phyloP scores from a whole-genome alignment of 2,113 vertebrate genomes.

The Engystomops pustulosus region DNA sequence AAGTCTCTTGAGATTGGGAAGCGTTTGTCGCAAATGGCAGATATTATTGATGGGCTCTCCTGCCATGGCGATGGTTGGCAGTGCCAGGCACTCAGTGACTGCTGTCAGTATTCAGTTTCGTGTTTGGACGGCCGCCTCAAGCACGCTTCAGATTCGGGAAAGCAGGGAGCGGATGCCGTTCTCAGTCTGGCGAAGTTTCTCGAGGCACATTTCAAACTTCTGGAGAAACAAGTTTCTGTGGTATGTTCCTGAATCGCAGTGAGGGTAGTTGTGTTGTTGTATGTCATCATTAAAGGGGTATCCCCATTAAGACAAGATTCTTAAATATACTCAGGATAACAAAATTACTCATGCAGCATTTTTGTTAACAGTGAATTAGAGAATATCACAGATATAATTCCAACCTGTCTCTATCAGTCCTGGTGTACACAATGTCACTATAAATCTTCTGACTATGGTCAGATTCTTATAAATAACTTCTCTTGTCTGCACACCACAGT shows the following conservation, averaged over 20 bases:
- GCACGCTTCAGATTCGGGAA: neutral
- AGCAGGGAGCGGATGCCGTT: constrained; percentile 59
- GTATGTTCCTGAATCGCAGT: constrained; percentile 8
- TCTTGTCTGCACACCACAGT: too few relatives aligned
- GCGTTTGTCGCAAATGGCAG: constrained; percentile 1
- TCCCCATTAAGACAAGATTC: too few relatives aligned
- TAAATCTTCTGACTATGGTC: too few relatives aligned
- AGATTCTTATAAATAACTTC: too few relatives aligned
- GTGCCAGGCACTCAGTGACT: constrained; percentile 74
- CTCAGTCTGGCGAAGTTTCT: constrained; percentile 77
- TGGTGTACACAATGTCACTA: too few relatives aligned
- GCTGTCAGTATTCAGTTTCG: constrained; percentile 75
- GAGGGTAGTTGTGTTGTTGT: neutral
- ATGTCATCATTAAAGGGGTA: too few relatives aligned
- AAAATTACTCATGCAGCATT: too few relatives aligned
- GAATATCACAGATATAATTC: too few relatives aligned
- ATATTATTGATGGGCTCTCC: neutral
- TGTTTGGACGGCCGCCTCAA: constrained; percentile 63
- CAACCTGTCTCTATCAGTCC: too few relatives aligned
- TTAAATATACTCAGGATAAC: too few relatives aligned
- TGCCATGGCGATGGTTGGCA: constrained; percentile 55
- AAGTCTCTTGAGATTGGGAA: constrained; percentile 38
- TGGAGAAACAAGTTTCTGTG: constrained; percentile 61
- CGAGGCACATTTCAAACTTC: constrained; percentile 70
- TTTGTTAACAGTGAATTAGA: too few relatives aligned